Percentiles rank a stretch among this genome's conserved stretches.
Conservation (phyloP, 2,888 invertebrate genomes). For the Glaucopsyche alexis region DNA sequence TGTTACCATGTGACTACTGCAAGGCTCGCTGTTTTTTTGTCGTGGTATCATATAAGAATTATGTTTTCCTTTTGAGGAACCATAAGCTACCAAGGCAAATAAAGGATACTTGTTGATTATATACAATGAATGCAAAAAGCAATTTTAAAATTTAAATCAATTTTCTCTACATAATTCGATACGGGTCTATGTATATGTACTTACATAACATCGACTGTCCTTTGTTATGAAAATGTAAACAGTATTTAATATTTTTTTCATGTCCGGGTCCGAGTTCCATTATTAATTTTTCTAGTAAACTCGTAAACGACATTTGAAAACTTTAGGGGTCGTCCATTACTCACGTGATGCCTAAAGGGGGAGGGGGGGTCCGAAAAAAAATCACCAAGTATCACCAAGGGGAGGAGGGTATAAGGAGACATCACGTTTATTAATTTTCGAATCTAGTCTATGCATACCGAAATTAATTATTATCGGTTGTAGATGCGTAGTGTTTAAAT, state of each 20-base stretch:
- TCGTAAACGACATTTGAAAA: constrained; percentile 6
- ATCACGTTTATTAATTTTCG: too few relatives aligned
- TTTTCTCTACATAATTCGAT: constrained; percentile 5
- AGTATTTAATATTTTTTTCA: constrained; percentile 20
- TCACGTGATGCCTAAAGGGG: too few relatives aligned
- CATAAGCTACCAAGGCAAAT: constrained; percentile 1
- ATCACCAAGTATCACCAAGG: too few relatives aligned
- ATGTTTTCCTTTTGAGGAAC: constrained; percentile 9
- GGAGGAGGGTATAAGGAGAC: too few relatives aligned
- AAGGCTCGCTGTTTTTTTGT: too few relatives aligned
- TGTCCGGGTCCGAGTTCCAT: constrained; percentile 24
- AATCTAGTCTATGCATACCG: too few relatives aligned
- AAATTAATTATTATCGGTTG: too few relatives aligned
- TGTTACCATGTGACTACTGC: too few relatives aligned
- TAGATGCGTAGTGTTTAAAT: too few relatives aligned
- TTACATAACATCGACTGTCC: constrained; percentile 3
- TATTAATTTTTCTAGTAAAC: constrained; percentile 26
- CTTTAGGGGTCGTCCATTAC: too few relatives aligned
- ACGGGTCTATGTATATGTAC: not conserved
- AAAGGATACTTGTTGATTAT: not conserved
- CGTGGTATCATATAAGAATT: too few relatives aligned
- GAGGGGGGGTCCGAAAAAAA: too few relatives aligned
- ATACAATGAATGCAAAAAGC: not conserved
- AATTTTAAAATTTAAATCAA: constrained; percentile 15
- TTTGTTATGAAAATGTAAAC: constrained; percentile 26